Conservation (phyloP, 2,888 invertebrate species). For the Meloe dianella region DNA sequence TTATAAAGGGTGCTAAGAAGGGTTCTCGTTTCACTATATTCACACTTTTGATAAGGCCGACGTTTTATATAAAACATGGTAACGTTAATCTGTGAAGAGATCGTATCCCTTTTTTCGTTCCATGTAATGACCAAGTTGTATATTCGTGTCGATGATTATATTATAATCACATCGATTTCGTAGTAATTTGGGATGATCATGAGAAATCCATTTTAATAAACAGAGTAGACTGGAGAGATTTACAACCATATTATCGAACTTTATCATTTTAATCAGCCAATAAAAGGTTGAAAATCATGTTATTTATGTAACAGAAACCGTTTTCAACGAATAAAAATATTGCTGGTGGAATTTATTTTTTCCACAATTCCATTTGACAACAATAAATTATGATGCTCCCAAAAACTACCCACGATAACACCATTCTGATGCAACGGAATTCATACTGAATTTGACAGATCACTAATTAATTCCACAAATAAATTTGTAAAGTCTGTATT, state of each 20-base stretch:
- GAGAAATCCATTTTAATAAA: not conserved
- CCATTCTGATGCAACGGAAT: not conserved
- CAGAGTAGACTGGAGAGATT: not conserved
- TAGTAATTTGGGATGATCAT: not conserved
- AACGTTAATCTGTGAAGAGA: conserved; percentile 24
- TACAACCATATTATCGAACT: not conserved
- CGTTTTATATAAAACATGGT: conserved; percentile 21
- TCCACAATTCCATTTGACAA: not conserved
- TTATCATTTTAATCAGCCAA: conserved; percentile 2
- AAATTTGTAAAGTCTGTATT: not conserved
- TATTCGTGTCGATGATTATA: not conserved
- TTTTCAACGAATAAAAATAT: not conserved
- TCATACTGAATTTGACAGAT: conserved; percentile 6
- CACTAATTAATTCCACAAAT: not conserved
- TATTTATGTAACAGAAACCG: not conserved
- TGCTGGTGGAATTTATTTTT: not conserved
- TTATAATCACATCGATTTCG: not conserved
- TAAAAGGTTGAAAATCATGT: not conserved
- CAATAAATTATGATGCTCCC: not conserved
- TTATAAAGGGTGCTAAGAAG: conserved; percentile 31
- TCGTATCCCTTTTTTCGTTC: conserved; percentile 13
- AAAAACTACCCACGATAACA: conserved; percentile 1
- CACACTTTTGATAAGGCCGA: conserved; percentile 31
- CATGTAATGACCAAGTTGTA: not conserved
- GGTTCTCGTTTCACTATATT: conserved; percentile 24